Percentiles rank a stretch among this genome's conserved stretches.
Evolutionary conservation across 2,888 invertebrate genomes (phyloP).

Genomic region (Theretra japonica): DNA sequence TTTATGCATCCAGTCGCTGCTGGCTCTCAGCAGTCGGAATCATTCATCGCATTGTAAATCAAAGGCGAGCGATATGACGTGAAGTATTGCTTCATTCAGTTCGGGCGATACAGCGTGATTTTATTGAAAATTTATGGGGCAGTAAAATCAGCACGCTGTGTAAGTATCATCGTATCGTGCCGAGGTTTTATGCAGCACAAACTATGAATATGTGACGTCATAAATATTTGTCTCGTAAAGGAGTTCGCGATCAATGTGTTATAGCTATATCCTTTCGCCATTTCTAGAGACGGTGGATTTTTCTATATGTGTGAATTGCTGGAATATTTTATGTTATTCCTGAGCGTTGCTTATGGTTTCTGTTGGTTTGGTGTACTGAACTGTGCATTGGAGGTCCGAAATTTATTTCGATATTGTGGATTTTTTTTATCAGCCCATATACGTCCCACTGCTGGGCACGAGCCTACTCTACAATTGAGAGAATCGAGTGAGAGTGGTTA

Average conservation of each 20-base stretch:
- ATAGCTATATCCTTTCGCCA: conserved; percentile 2
- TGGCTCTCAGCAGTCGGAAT: no score
- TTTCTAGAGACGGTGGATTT: background rate
- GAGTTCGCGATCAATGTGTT: background rate
- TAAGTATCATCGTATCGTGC: background rate
- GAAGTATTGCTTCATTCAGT: background rate
- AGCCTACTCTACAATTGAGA: no score
- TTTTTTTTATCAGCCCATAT: no score
- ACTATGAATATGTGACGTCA: background rate
- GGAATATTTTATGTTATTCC: background rate
- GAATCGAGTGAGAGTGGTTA: no score
- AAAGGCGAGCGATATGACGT: background rate
- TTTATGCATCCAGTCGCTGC: no score
- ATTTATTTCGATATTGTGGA: no score
- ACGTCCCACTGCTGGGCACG: no score
- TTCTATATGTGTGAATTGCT: background rate
- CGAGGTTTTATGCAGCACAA: background rate
- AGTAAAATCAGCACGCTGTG: conserved; percentile 4
- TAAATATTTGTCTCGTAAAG: conserved; percentile 10
- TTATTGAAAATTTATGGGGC: background rate
- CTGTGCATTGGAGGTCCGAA: no score
- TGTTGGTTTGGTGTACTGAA: no score
- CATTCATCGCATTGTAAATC: background rate
- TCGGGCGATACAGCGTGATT: background rate
- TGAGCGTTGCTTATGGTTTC: no score